phyloP scores from a whole-genome alignment of 1,140 invertebrate species.

The Chelonus insularis region DNA sequence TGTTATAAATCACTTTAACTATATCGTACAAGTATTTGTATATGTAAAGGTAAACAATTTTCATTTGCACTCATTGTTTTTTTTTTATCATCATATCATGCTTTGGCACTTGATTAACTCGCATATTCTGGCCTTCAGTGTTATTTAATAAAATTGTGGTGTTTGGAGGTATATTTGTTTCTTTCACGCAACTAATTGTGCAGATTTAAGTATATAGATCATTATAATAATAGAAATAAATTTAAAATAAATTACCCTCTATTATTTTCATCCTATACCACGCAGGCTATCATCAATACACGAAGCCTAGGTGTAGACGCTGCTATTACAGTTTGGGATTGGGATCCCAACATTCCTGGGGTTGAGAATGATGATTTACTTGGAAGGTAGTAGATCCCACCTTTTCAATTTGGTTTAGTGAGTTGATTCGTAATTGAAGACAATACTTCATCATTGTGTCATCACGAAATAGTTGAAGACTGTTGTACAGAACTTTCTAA shows the following conservation, averaged over 20 bases:
- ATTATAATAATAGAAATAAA: conserved; percentile 1
- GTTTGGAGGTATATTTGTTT: too few relatives aligned
- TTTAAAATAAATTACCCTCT: neutral
- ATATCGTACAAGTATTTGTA: neutral
- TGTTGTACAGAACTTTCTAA: too few relatives aligned
- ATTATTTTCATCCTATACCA: conserved; percentile 33
- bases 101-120: too few relatives aligned
- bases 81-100: conserved; percentile 13
- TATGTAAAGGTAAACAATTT: neutral
- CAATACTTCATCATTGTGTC: too few relatives aligned
- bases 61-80: too few relatives aligned
- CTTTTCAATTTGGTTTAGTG: neutral
- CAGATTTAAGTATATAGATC: too few relatives aligned
- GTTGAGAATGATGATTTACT: conserved; percentile 81
- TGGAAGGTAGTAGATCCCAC: conserved; percentile 69
- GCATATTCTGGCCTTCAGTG: too few relatives aligned
- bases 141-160: too few relatives aligned
- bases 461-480: too few relatives aligned
- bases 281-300: conserved; percentile 73
- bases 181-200: too few relatives aligned
- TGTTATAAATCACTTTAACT: conserved; percentile 3
- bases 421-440: neutral
- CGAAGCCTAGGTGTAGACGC: conserved; percentile 69
- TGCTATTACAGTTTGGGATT: conserved; percentile 79
- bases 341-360: conserved; percentile 78